Base-by-base conservation (phyloP, 2,888 invertebrate genomes). In the Magallana nippona region DNA sequence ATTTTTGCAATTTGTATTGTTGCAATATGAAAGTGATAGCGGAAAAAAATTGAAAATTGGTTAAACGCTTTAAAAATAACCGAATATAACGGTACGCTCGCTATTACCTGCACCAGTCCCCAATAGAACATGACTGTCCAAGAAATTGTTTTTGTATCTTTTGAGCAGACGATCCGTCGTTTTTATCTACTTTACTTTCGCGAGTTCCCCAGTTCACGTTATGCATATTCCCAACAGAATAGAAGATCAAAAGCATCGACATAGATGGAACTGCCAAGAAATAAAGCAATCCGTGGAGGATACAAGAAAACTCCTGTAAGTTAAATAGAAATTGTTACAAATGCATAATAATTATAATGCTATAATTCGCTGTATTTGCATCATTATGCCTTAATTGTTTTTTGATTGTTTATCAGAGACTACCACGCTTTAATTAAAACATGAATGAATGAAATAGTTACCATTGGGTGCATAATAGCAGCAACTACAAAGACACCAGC, bases 131-230 rank as follows among this genome's bases (percentile, higher is more conserved):
- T 2, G 27, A 71, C 13, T 71, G 27, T 11, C 71, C 71, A 15
- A 13, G 13, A 71, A 71, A 10, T 71, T 32, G 22, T 32, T 32
- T 27, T 13, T 71, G 27, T 27, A 71, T 13, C 32, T 5, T 27
- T 27, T 27, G 13, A 71, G 15, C 2, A 2, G 71, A 27, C 13
- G 71, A 27, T 13, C 32, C 15, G 13, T 71, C 71, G 8, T 27
- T 71, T 8, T 87, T 85, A 1, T 88, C 88, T 77, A 88, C 87
- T 22, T 88, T 86, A 1, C 95, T 96, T 94, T 98, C 98, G 84
- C 98, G 95, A 0, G 98, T 98, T 10, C 98, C 98, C 98, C 98
- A 98, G 1, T 97, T 96, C 2, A 98, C 97, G 92, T 97, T 97
- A 93, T 98, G 97, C 95, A 98, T 95, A 93, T 98, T 98, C 93